phyloP scores from a whole-genome alignment of 2,113 vertebrate genomes.

The Chitala chitala region DNA sequence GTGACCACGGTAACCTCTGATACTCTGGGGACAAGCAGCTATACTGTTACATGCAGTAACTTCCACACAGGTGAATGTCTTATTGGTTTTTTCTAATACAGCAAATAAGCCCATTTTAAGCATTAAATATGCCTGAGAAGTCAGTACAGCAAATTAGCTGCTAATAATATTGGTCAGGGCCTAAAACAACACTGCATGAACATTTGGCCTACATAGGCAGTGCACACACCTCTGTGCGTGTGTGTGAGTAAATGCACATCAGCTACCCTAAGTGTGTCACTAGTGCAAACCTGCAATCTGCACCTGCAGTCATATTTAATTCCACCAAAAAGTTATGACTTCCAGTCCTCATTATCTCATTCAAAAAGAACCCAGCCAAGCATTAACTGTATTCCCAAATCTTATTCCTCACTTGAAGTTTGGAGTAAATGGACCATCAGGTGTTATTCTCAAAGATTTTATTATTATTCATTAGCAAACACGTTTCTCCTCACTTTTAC shows the following conservation, averaged over 20 bases:
- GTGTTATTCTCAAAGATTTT: constrained; percentile 9
- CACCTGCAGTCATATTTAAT: constrained; percentile 38
- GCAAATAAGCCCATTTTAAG: neutral
- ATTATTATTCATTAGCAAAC: neutral
- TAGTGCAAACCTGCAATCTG: constrained; percentile 26
- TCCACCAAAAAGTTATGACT: neutral
- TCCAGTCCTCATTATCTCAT: neutral
- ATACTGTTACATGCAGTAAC: neutral
- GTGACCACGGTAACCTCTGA: too few relatives aligned
- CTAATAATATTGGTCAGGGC: constrained; percentile 9
- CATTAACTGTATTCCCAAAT: neutral
- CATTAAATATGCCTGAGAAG: neutral
- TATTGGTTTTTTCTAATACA: neutral
- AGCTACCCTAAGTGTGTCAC: constrained; percentile 9
- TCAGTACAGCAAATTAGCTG: constrained; percentile 14
- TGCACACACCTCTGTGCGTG: neutral
- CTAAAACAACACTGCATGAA: neutral
- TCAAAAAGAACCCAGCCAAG: neutral
- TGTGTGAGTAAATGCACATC: neutral
- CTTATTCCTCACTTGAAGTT: neutral
- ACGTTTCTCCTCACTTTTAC: neutral
- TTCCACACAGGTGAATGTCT: neutral
- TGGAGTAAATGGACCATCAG: neutral
- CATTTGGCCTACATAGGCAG: neutral
- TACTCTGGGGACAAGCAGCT: too few relatives aligned